Percentiles rank a stretch among this genome's conserved stretches.
phyloP scores from a whole-genome alignment of 2,113 vertebrate genomes.

The Embiotoca jacksoni region DNA sequence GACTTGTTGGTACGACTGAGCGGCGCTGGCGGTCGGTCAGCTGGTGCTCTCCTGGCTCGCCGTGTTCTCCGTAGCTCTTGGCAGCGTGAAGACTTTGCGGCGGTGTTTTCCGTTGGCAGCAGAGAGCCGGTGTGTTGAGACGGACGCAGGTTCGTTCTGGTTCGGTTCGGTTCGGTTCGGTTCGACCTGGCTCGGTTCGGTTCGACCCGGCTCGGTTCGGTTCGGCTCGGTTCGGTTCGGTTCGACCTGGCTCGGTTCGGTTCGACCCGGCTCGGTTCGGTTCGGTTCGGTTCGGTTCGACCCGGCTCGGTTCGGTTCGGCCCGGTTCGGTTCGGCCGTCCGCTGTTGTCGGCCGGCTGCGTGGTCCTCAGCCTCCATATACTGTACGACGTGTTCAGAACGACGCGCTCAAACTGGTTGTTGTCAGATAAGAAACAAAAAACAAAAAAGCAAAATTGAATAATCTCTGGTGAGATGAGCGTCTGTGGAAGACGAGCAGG shows the following conservation, averaged over 20 bases:
- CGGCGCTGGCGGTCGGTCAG: slow-evolving; percentile 24
- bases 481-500: slow-evolving; percentile 7
- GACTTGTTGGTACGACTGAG: slow-evolving; percentile 17
- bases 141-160: slow-evolving; percentile 19
- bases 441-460: neutral
- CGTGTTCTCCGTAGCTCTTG: slow-evolving; percentile 38
- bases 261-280: no score
- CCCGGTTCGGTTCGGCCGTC: no score
- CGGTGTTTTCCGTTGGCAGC: slow-evolving; percentile 71
- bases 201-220: no score
- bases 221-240: no score
- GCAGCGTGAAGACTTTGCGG: slow-evolving; percentile 56
- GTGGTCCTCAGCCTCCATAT: slow-evolving; percentile 17
- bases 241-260: no score
- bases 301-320: no score
- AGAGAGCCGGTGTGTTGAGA: slow-evolving; percentile 26
- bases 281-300: no score
- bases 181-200: no score
- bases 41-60: slow-evolving; percentile 10
- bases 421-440: neutral
- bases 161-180: no score
- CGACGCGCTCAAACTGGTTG: neutral
- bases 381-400: slow-evolving; percentile 9
- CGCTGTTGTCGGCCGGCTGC: slow-evolving; percentile 39
- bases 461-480: neutral